Evolutionary conservation across 1,140 invertebrate genomes (phyloP), one percentile per base, ranked within the genome.

Genomic region (Aleiodes sp.): DNA sequence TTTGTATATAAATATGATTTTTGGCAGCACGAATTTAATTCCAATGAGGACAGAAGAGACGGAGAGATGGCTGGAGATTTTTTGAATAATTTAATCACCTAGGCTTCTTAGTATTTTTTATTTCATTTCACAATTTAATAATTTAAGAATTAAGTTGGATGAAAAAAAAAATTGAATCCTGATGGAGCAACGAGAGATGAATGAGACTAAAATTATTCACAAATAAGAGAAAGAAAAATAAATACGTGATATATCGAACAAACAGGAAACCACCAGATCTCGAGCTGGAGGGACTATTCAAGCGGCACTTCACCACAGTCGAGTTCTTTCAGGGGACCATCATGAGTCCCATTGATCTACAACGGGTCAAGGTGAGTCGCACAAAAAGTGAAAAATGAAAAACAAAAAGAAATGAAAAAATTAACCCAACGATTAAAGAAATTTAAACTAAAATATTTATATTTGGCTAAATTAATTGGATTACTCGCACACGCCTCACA

Each of bases 301-400:
- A 99, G 90, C 92, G 97, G 88, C 97, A 99, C 91, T 99, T 98
- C 91, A 99, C 97, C 80, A 98, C 97, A 84, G 97, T 99, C 88
- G 96, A 99, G 90, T 99, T 98, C 92, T 99, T 99, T 92, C 96
- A 98, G 91, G 98, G 97, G 87, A 98, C 96, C 88, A 98, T 99
- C 87, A 99, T 99, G 98, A 98, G 98, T 90, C 96, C 97, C 84
- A 98, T 98, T 89, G 97, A 99, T 89, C 93, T 99, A 72, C 96
- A 98, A 88, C 92, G 97, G 90, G 97, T 99, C 79, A 98, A 98
- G 94, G 97, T 99, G 93, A 94, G 89, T 87, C 75, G 4, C 21
- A 19, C 35, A 26, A 28, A 59, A 21, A 28, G 12, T 31, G 56
- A 29, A 2, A 59, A 24, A 12, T 28, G n/a, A 28, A 29, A 59